These are phyloP conservation scores for Ctenosaura bakeri DNA, from an alignment of 2,797 vertebrate genomes.

Conservation along the genomic window DNA sequence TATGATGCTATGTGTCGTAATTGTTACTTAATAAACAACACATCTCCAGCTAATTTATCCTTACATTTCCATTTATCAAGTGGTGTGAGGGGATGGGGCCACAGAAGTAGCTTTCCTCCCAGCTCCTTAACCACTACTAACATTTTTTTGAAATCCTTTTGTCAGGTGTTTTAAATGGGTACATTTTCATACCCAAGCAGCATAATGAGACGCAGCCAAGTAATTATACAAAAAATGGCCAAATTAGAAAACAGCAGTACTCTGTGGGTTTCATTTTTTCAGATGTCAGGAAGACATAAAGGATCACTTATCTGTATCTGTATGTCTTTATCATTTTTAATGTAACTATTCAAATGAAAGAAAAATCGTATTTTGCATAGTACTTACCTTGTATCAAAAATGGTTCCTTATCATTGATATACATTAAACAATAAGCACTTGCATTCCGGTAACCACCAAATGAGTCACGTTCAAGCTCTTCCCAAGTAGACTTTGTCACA, in stretches of 20 bases:
- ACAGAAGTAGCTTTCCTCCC: background rate
- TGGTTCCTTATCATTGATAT: slow-evolving; percentile 96
- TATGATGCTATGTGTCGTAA: background rate
- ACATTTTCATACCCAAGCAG: background rate
- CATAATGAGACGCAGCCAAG: background rate
- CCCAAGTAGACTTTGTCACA: slow-evolving; percentile 97
- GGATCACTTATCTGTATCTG: background rate
- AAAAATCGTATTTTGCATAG: slow-evolving; percentile 26
- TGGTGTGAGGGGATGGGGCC: no score
- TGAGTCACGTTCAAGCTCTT: slow-evolving; percentile 96
- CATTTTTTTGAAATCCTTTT: background rate
- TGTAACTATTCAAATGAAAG: background rate
- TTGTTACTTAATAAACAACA: background rate
- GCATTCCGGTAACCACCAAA: slow-evolving; percentile 98
- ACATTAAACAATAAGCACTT: slow-evolving; percentile 99
- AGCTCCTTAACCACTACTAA: background rate
- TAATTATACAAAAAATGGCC: background rate
- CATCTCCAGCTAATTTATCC: background rate
- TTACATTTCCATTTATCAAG: background rate
- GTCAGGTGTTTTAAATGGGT: background rate
- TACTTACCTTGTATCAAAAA: slow-evolving; percentile 94
- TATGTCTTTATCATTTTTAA: background rate
- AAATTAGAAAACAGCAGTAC: background rate
- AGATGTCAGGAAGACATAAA: background rate
- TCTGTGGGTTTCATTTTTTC: background rate